Percentiles rank a stretch among this genome's conserved stretches.
phyloP scores from a whole-genome alignment of 2,113 vertebrate species.

The Anseranas semipalmata region DNA sequence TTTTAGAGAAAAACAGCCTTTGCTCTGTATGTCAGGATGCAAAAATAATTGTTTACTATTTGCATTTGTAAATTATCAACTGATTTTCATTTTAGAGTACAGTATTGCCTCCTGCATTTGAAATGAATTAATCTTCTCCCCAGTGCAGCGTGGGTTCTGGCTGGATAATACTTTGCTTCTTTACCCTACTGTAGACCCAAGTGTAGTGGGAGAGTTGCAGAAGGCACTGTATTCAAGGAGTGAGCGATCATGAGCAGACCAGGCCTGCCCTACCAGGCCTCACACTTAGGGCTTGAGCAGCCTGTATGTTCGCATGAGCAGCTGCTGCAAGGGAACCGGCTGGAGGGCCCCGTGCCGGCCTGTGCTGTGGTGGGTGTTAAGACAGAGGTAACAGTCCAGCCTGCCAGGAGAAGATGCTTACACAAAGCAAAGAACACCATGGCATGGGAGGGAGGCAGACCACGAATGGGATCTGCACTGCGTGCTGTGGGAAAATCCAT shows the following conservation, averaged over 20 bases:
- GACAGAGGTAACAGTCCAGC: neutral
- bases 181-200: neutral
- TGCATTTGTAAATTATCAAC: neutral
- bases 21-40: neutral
- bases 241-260: too few species aligned
- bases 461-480: neutral
- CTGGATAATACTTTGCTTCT: neutral
- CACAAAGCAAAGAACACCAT: neutral
- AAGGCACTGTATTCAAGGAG: neutral
- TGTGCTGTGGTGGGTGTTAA: neutral
- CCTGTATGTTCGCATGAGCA: accelerated
- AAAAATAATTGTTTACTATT: neutral
- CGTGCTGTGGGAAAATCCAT: neutral
- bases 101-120: neutral
- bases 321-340: neutral
- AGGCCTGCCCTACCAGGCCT: neutral
- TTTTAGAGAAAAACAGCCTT: neutral
- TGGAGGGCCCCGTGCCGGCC: neutral
- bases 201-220: neutral
- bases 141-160: neutral
- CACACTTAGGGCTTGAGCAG: neutral
- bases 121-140: neutral
- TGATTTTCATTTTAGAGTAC: neutral
- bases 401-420: neutral
- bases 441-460: neutral